phyloP scores from a whole-genome alignment of 92 coral and sea anemone genomes.

The Blastomussa wellsi region DNA sequence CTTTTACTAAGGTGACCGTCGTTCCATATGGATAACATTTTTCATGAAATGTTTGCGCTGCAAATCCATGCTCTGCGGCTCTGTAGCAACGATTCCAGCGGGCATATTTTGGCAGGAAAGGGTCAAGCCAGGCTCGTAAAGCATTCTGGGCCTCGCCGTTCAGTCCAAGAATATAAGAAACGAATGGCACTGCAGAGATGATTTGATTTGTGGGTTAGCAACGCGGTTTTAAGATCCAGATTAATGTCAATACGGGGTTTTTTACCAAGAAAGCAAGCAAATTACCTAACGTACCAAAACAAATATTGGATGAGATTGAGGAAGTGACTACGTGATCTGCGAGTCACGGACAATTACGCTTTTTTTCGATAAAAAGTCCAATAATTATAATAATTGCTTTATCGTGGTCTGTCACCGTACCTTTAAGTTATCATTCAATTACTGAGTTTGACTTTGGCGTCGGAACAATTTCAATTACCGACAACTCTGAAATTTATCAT shows the following conservation, averaged over 20 bases:
- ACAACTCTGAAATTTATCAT: too few relatives aligned
- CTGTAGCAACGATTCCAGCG: constrained; percentile 72
- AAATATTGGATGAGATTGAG: too few relatives aligned
- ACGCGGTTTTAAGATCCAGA: neutral
- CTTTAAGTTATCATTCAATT: too few relatives aligned
- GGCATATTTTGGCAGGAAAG: constrained; percentile 32
- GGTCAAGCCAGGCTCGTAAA: constrained; percentile 59
- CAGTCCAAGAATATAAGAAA: constrained; percentile 68
- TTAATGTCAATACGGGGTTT: neutral
- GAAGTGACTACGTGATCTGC: too few relatives aligned
- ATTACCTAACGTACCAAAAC: neutral
- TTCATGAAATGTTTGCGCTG: constrained; percentile 37
- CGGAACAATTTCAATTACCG: too few relatives aligned
- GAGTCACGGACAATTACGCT: too few relatives aligned
- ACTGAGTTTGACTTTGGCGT: too few relatives aligned
- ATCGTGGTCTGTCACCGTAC: too few relatives aligned
- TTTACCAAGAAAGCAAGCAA: neutral
- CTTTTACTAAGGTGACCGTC: constrained; percentile 63
- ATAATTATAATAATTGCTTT: too few relatives aligned
- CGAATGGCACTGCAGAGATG: constrained; percentile 20
- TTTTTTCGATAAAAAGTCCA: too few relatives aligned
- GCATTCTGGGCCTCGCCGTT: constrained; percentile 45
- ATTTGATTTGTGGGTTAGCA: neutral
- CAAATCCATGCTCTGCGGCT: constrained; percentile 51
- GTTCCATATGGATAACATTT: constrained; percentile 33